A percentile compares a stretch with the other conserved stretches of the same genome.
Conservation (phyloP, 1,140 invertebrate genomes). For the Cataglyphis hispanica region DNA sequence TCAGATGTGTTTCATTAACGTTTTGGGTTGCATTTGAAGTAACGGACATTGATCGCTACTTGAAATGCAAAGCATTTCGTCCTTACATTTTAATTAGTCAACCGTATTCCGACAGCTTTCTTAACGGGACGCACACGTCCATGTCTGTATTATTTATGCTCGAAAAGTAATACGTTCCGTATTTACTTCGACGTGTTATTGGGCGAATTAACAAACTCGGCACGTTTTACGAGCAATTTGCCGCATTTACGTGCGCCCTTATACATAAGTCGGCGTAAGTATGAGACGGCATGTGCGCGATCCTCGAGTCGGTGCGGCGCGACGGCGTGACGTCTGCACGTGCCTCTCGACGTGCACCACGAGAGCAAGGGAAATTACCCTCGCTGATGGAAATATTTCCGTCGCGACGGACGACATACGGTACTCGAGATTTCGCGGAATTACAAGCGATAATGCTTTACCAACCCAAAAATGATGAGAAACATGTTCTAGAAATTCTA, state of each 20-base stretch:
- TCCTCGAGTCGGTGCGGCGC: slow-evolving; percentile 18
- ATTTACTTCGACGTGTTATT: slow-evolving; percentile 72
- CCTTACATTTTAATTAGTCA: slow-evolving; percentile 17
- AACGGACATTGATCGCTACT: background rate
- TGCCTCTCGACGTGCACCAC: slow-evolving; percentile 27
- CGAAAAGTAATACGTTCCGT: slow-evolving; percentile 62
- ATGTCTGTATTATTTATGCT: slow-evolving; percentile 58
- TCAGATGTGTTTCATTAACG: slow-evolving; percentile 3
- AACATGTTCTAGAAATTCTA: background rate
- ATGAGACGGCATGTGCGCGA: slow-evolving; percentile 65
- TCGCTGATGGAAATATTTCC: slow-evolving; percentile 57
- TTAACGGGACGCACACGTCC: slow-evolving; percentile 34
- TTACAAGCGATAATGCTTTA: slow-evolving; percentile 20
- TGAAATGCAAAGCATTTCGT: background rate
- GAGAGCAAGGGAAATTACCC: slow-evolving; percentile 59
- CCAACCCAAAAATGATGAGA: background rate
- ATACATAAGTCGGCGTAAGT: slow-evolving; percentile 70
- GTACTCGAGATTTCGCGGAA: slow-evolving; percentile 18
- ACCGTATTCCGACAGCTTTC: slow-evolving; percentile 11
- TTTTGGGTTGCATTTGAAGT: background rate
- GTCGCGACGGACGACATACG: slow-evolving; percentile 8
- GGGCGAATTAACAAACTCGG: slow-evolving; percentile 71
- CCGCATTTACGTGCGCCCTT: slow-evolving; percentile 73
- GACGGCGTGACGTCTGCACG: slow-evolving; percentile 65
- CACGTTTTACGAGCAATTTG: slow-evolving; percentile 78